phyloP scores from a whole-genome alignment of 1,140 invertebrate genomes.

The Rhagoletis zephyria region DNA sequence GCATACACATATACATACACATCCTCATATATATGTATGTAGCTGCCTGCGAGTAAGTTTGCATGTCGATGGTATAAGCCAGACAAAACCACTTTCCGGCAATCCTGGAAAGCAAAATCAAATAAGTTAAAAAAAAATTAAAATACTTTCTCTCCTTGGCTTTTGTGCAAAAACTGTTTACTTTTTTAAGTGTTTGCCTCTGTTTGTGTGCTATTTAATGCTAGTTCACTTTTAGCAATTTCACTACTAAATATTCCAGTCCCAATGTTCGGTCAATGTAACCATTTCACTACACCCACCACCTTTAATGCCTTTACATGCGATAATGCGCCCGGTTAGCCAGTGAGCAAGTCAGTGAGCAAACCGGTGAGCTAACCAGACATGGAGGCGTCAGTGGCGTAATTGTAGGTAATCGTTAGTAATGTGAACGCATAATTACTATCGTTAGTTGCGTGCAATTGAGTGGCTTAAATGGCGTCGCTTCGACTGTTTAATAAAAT shows the following conservation, averaged over 20 bases:
- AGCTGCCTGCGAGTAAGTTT: not conserved
- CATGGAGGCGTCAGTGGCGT: not conserved
- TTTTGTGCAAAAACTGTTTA: not conserved
- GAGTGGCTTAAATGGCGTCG: constrained; percentile 29
- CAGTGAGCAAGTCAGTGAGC: too few relatives aligned
- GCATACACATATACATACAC: not conserved
- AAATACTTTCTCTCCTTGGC: not conserved
- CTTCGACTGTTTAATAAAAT: constrained; percentile 15
- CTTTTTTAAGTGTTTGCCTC: not conserved
- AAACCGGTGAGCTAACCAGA: not conserved
- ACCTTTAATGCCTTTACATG: not conserved
- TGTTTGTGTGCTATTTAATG: not conserved
- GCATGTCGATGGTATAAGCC: not conserved
- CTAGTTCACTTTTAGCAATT: not conserved
- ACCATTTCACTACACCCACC: not conserved
- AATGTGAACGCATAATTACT: constrained; percentile 46
- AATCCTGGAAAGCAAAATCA: not conserved
- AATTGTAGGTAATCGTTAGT: constrained; percentile 29
- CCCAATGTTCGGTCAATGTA: not conserved
- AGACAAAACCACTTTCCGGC: constrained; percentile 23
- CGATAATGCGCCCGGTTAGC: not conserved
- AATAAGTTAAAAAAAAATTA: not conserved
- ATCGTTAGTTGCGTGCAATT: constrained; percentile 37
- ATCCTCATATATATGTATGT: not conserved
- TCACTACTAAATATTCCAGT: not conserved